Evolutionary conservation across 2,888 invertebrate genomes (phyloP).

Genomic region (Athalia rosae): DNA sequence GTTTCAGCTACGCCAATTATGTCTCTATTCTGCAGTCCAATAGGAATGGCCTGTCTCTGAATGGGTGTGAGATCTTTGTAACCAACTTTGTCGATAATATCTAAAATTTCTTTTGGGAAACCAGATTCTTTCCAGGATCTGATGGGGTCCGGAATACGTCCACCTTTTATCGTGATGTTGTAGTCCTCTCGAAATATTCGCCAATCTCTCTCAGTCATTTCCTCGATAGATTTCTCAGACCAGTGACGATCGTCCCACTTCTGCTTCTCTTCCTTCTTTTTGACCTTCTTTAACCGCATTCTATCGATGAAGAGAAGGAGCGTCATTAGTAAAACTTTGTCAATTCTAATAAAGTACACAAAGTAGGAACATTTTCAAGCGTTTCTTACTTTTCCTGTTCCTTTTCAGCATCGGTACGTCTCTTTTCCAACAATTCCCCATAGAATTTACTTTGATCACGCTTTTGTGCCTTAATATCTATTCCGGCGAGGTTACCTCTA

Average conservation of each 20-base stretch:
- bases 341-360: neutral
- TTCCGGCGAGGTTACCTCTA: conserved; percentile 97
- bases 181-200: conserved; percentile 99
- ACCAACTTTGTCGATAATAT: conserved; percentile 95
- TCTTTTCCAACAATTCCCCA: conserved; percentile 93
- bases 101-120: conserved; percentile 91
- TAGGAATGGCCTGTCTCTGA: conserved; percentile 99
- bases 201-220: conserved; percentile 99
- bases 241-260: conserved; percentile 99
- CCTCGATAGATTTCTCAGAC: conserved; percentile 94
- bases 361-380: neutral
- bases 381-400: conserved; percentile 88
- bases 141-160: conserved; percentile 96
- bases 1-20: conserved; percentile 99
- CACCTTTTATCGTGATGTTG: conserved; percentile 98
- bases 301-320: conserved; percentile 52
- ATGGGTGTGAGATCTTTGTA: conserved; percentile 99
- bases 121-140: conserved; percentile 96
- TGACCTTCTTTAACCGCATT: conserved; percentile 91
- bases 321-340: neutral
- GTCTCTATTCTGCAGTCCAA: conserved; percentile 94
- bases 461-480: conserved; percentile 97
- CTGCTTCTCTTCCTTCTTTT: conserved; percentile 97
- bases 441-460: conserved; percentile 98
- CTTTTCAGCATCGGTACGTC: conserved; percentile 97